A percentile compares a stretch with the other conserved stretches of the same genome.
phyloP scores from a whole-genome alignment of 2,113 vertebrate species.

The Chrysemys picta region DNA sequence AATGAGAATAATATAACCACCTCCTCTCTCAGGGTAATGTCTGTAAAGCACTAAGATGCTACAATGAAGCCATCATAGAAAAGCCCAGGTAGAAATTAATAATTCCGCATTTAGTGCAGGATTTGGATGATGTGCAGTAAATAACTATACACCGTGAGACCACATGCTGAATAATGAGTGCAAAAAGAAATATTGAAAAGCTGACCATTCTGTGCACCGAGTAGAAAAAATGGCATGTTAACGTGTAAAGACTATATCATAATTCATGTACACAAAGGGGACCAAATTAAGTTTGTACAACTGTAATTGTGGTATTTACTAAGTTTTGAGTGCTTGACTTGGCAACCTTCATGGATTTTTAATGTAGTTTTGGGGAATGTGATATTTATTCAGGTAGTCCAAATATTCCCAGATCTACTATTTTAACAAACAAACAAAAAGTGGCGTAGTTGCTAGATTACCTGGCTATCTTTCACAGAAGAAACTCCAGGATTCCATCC shows the following conservation, averaged over 20 bases:
- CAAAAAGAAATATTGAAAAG: not conserved
- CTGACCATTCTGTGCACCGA: not conserved
- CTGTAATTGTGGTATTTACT: not conserved
- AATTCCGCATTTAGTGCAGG: not conserved
- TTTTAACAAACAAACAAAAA: not conserved
- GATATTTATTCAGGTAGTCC: not conserved
- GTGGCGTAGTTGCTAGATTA: not conserved
- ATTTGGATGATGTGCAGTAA: not conserved
- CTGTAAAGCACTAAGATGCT: not conserved
- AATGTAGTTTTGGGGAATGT: not conserved
- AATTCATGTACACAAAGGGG: not conserved
- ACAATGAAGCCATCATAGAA: not conserved
- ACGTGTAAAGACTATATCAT: too few relatives aligned
- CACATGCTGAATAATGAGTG: not conserved
- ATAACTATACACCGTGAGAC: not conserved
- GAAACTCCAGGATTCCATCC: not conserved
- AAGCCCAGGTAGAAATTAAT: not conserved
- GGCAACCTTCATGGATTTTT: not conserved
- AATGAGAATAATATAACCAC: not conserved
- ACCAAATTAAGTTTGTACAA: not conserved
- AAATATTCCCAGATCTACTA: not conserved
- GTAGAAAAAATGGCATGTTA: not conserved
- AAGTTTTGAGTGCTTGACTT: not conserved
- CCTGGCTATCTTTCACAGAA: not conserved
- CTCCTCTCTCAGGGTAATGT: not conserved